Evolutionary conservation across 2,888 invertebrate species (phyloP).

Genomic region (Athripsodes cinereus): DNA sequence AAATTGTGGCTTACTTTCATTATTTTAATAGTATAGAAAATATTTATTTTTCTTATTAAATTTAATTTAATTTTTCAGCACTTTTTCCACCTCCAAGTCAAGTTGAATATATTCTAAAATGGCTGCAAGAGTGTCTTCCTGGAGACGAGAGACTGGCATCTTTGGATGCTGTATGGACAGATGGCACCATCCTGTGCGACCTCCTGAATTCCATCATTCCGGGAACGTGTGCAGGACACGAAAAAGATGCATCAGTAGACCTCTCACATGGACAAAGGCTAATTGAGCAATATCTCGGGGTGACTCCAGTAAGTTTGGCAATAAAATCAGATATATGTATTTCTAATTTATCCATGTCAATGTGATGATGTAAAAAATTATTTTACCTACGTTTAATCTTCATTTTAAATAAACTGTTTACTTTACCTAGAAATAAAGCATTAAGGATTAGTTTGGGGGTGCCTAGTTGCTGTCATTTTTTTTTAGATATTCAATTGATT

Average conservation of each 20-base stretch:
- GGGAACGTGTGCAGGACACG: slow-evolving; percentile 54
- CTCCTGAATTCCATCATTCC: slow-evolving; percentile 54
- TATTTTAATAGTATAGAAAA: no score
- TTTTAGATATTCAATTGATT: no score
- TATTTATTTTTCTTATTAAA: not conserved
- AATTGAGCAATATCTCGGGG: slow-evolving; percentile 55
- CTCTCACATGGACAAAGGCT: slow-evolving; percentile 53
- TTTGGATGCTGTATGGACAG: slow-evolving; percentile 52
- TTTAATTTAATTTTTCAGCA: slow-evolving; percentile 9
- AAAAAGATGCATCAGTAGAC: slow-evolving; percentile 40
- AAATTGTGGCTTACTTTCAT: no score
- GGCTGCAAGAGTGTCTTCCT: slow-evolving; percentile 40
- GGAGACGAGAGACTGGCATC: slow-evolving; percentile 39
- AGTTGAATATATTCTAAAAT: slow-evolving; percentile 41
- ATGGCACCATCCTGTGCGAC: slow-evolving; percentile 56
- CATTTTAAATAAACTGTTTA: no score
- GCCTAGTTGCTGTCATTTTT: no score
- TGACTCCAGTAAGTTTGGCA: slow-evolving; percentile 45
- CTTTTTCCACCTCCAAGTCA: slow-evolving; percentile 39
- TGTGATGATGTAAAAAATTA: not conserved
- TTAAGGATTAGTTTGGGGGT: no score
- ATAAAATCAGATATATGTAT: not conserved
- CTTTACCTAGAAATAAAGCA: no score
- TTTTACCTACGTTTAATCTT: no score
- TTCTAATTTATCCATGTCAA: not conserved